phyloP scores from a whole-genome alignment of 2,797 vertebrate species.

The Gallinago solitaria region DNA sequence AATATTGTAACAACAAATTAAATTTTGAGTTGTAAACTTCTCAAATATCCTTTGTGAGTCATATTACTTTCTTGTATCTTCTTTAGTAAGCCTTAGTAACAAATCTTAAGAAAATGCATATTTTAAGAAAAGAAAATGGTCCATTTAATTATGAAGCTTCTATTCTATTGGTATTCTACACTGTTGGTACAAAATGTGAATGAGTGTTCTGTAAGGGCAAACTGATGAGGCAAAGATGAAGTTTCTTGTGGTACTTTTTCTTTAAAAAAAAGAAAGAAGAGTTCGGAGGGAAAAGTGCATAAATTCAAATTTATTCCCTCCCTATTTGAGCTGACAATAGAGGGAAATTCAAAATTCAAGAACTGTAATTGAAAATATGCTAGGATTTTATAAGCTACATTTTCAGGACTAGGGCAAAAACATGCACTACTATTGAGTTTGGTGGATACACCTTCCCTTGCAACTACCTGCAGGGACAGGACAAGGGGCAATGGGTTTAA shows the following conservation, averaged over 20 bases:
- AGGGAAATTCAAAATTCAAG: neutral
- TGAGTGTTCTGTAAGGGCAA: neutral
- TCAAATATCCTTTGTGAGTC: neutral
- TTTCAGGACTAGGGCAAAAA: neutral
- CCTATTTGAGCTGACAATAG: neutral
- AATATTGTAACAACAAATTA: neutral
- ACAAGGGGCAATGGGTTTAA: too few relatives aligned
- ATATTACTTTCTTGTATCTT: neutral
- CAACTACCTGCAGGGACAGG: neutral
- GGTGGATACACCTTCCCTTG: neutral
- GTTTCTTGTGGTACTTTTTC: neutral
- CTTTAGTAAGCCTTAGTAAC: neutral
- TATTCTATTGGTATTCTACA: neutral
- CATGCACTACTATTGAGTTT: neutral
- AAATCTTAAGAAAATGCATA: neutral
- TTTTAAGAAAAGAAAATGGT: neutral
- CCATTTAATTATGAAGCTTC: neutral
- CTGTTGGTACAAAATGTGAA: neutral
- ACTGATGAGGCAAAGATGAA: neutral
- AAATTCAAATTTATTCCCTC: neutral
- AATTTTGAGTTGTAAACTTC: neutral
- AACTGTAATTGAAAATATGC: neutral
- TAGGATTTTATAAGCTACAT: neutral
- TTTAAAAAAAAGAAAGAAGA: neutral
- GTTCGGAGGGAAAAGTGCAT: neutral